A percentile compares a stretch with the other conserved stretches of the same genome.
Evolutionary conservation across 2,113 vertebrate species (phyloP).

Genomic region (Alethe diademata): DNA sequence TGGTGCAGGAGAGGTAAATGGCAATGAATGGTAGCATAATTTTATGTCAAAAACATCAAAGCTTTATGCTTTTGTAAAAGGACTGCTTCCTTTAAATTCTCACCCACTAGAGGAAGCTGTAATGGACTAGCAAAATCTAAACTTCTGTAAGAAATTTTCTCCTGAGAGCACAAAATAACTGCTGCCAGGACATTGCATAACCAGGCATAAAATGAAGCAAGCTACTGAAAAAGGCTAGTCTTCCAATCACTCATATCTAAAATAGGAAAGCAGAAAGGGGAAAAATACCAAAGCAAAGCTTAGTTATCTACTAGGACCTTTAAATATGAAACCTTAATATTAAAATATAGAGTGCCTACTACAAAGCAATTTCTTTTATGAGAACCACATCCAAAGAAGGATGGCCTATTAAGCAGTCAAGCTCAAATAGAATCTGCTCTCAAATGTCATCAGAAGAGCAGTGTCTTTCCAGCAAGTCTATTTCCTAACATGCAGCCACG

Average conservation of each 20-base stretch:
- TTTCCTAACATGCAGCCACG: not conserved
- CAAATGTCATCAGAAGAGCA: not conserved
- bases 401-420: not conserved
- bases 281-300: not conserved
- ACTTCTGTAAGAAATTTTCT: not conserved
- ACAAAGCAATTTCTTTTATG: not conserved
- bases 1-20: not conserved
- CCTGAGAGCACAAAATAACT: not conserved
- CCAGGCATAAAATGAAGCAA: not conserved
- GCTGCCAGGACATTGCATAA: not conserved
- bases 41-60: not conserved
- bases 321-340: not conserved
- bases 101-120: not conserved
- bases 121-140: not conserved
- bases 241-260: not conserved
- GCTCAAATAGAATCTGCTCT: not conserved
- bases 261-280: not conserved
- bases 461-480: not conserved
- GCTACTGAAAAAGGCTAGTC: not conserved
- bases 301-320: not conserved
- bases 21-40: not conserved
- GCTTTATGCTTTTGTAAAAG: not conserved
- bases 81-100: not conserved
- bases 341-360: not conserved
- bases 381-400: not conserved